Evolutionary conservation across 2,113 vertebrate genomes (phyloP).

Genomic region (Hemicordylus capensis): DNA sequence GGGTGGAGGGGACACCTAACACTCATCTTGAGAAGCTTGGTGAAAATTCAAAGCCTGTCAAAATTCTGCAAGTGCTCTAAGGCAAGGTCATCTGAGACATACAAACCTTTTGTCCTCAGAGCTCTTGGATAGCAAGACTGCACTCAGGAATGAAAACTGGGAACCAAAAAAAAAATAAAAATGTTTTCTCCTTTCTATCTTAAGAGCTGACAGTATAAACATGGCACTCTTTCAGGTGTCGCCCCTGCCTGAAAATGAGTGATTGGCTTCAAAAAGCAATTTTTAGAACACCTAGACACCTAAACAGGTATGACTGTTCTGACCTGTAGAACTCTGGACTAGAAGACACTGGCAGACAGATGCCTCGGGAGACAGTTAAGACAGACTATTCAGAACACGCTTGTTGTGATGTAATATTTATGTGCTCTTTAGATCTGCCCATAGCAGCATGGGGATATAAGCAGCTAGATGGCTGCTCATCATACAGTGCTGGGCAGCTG

Average conservation of each 20-base stretch:
- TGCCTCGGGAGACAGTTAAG: not conserved
- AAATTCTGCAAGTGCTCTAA: not conserved
- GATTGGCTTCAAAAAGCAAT: slow-evolving; percentile 55
- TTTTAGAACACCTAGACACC: not conserved
- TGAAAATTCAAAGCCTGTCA: slow-evolving; percentile 19
- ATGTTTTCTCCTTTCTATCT: not conserved
- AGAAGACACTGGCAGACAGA: not conserved
- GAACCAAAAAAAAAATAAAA: not conserved
- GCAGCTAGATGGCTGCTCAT: not conserved
- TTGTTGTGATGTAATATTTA: not conserved
- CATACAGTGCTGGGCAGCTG: not conserved
- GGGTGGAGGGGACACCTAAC: slow-evolving; percentile 6
- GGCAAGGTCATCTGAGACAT: not conserved
- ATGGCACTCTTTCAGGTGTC: slow-evolving; percentile 35
- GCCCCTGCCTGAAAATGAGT: slow-evolving; percentile 48
- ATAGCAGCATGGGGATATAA: not conserved
- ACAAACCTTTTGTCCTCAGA: slow-evolving; percentile 11
- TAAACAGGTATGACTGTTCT: not conserved
- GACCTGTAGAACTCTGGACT: not conserved
- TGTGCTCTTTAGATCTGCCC: not conserved
- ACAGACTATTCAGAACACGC: not conserved
- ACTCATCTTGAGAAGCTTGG: not conserved
- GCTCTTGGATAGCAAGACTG: slow-evolving; percentile 20
- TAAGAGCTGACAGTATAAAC: slow-evolving; percentile 35
- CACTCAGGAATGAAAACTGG: slow-evolving; percentile 21